phyloP scores from a whole-genome alignment of 2,113 vertebrate genomes.

The Halichoeres trimaculatus region DNA sequence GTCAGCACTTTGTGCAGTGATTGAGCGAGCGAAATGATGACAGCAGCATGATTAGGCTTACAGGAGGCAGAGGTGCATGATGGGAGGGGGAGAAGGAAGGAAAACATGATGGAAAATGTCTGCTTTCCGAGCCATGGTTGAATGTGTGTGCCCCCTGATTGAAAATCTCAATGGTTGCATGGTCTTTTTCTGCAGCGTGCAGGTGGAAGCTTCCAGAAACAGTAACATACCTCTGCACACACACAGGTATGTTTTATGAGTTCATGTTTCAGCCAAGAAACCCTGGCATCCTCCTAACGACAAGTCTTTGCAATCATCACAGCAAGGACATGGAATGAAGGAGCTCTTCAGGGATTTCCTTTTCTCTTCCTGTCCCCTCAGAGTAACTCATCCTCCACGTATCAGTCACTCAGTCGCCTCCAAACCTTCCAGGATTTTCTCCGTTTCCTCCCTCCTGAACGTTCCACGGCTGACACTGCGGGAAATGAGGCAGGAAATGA shows the following conservation, averaged over 20 bases:
- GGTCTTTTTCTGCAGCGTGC: too few species aligned
- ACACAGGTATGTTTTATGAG: too few species aligned
- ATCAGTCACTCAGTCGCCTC: conserved; percentile 35
- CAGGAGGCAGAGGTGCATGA: not conserved
- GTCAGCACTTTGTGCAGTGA: conserved; percentile 21
- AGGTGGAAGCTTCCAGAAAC: not conserved
- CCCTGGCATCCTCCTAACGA: too few species aligned
- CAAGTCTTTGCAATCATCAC: too few species aligned
- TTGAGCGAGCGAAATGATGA: conserved; percentile 29
- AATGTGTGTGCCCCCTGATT: not conserved
- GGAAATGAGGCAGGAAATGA: conserved; percentile 63
- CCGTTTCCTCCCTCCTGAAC: not conserved
- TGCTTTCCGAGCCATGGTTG: not conserved
- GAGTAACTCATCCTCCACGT: conserved; percentile 17
- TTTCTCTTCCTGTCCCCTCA: not conserved
- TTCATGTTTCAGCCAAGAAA: too few species aligned
- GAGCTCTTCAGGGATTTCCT: not conserved
- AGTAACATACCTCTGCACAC: not conserved
- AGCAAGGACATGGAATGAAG: too few species aligned
- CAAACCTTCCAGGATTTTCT: conserved; percentile 28
- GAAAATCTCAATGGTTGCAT: not conserved
- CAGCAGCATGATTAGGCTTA: conserved; percentile 18
- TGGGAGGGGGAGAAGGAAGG: not conserved
- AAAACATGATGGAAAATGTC: not conserved
- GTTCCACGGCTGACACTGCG: conserved; percentile 31